Conservation (phyloP, 2,113 vertebrate genomes). For the Andinoacara biseriatus region DNA sequence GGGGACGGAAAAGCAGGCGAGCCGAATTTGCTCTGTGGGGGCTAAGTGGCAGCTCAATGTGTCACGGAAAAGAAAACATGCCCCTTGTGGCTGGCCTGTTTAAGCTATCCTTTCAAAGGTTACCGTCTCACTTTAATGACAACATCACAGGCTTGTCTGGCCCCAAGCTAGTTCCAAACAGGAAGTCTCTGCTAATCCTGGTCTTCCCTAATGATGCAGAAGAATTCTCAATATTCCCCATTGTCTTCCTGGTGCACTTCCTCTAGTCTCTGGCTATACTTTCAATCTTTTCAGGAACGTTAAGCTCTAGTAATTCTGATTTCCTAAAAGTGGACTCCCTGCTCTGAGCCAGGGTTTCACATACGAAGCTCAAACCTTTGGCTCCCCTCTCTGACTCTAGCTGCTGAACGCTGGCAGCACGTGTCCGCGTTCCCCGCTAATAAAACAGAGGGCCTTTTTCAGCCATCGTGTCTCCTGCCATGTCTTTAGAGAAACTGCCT, state of each 20-base stretch:
- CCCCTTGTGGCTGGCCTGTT: conserved; percentile 55
- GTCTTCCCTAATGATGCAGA: conserved; percentile 66
- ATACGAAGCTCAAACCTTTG: not conserved
- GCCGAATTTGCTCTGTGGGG: conserved; percentile 31
- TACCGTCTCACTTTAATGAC: conserved; percentile 62
- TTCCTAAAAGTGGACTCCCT: not conserved
- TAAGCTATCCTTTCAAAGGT: conserved; percentile 63
- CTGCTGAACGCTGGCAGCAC: not conserved
- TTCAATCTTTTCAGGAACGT: conserved; percentile 4
- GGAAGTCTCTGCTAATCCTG: conserved; percentile 72
- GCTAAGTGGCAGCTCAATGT: conserved; percentile 74
- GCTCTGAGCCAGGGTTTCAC: not conserved
- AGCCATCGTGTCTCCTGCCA: conserved; percentile 4
- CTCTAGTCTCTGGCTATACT: conserved; percentile 14
- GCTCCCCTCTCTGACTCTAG: not conserved
- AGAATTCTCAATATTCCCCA: conserved; percentile 62
- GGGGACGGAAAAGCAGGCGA: conserved; percentile 6
- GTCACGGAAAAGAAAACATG: conserved; percentile 75
- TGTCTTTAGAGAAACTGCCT: conserved; percentile 1
- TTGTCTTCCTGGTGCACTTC: conserved; percentile 62
- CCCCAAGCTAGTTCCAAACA: conserved; percentile 63
- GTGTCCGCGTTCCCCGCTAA: not conserved
- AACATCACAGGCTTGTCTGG: conserved; percentile 64
- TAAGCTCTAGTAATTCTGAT: not conserved
- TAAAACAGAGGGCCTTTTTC: accelerated